Base-by-base conservation (phyloP, 2,888 invertebrate species). In the Ganaspis brasiliensis region DNA sequence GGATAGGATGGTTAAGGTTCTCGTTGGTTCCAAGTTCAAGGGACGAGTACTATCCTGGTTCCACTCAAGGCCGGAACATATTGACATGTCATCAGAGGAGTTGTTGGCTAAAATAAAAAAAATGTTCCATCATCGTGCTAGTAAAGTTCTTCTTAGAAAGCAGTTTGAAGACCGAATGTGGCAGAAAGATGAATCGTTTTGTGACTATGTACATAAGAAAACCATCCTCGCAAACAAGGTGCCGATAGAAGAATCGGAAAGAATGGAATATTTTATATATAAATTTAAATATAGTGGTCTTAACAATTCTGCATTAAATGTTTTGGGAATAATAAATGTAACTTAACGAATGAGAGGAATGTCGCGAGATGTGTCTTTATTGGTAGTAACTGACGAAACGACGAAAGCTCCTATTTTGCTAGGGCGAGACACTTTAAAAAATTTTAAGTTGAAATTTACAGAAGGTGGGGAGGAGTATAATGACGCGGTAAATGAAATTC, bases 121-220 rank as follows among this genome's bases (percentile, higher is more conserved):
- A 26, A 70, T 49, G 26, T 81, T 77, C 55, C 74, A 74, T 26
- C 40, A 77, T 16, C 63, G 77, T 52, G 70, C 67, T 2, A 72
- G 26, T n/a, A 77, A 52, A 45, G 21, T 81, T 9, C 40, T 37
- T 10, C 45, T 45, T 6, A 45, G 63, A 2, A 74, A 57, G 10
- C 73, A 76, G n/a, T 79, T 79, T 49, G 79, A 79, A 40, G 40
- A 31, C 3, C 56, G 76, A 19, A 49, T 26, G 14, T 78, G 81
- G 78, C 45, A 76, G 14, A 8, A 21, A 26, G 37, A n/a, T 9
- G 77, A 81, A 73, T 26, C 59, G 12, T 81, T 81, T 35, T 73
- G 14, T 55, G 73, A 77, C n/a, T 81, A 81, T 52, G 61, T 72
- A 12, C 78, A 78, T 56, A 76, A 81, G 10, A 81, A 79, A 73